A percentile compares a stretch with the other conserved stretches of the same genome.
These are phyloP conservation scores for Cacatua alba DNA, from an alignment of 2,113 vertebrate species.

Conservation along the genomic window DNA sequence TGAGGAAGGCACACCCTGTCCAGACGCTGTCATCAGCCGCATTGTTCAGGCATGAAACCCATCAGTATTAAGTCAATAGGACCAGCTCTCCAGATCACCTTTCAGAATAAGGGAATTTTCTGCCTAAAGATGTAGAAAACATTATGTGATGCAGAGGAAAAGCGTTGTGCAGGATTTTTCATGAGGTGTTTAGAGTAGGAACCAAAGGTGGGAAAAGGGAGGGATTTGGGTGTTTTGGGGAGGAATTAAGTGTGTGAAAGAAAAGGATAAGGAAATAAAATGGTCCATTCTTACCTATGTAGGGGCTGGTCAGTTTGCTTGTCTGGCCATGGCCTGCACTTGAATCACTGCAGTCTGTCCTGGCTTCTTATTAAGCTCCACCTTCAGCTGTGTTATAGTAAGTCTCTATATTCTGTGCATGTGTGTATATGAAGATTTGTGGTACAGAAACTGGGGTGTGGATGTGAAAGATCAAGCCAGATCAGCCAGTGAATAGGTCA, in stretches of 20 bases:
- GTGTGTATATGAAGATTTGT: too few species aligned
- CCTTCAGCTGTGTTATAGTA: background rate
- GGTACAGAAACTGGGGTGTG: background rate
- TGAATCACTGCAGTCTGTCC: background rate
- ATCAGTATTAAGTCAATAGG: background rate
- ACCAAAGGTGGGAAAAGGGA: background rate
- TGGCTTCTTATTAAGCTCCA: background rate
- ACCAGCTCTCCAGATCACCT: background rate
- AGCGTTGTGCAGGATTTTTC: background rate
- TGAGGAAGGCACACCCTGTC: background rate
- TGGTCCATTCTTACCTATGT: background rate
- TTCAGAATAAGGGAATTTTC: background rate
- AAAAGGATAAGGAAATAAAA: background rate
- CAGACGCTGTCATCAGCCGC: background rate
- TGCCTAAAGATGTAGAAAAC: background rate
- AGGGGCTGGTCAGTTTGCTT: background rate
- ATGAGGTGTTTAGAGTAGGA: background rate
- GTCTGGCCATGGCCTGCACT: background rate
- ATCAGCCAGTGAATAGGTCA: background rate
- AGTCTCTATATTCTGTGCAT: background rate
- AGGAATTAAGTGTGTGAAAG: background rate
- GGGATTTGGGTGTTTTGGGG: background rate
- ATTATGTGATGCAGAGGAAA: background rate
- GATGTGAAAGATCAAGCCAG: background rate
- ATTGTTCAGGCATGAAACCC: background rate